These are phyloP conservation scores for Dioctria linearis DNA, from an alignment of 2,888 invertebrate genomes.

Conservation along the genomic window DNA sequence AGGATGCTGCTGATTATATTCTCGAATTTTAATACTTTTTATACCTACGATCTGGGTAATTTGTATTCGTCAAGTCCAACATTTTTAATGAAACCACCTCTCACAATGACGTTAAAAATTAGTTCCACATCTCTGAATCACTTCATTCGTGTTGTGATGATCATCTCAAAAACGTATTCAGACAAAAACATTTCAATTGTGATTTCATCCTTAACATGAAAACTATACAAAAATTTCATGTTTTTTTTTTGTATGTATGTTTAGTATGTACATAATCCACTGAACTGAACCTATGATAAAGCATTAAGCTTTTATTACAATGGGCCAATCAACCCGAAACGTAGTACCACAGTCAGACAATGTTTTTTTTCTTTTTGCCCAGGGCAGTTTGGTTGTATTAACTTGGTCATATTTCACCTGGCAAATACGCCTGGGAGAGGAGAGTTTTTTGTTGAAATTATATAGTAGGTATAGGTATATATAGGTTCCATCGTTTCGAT, in stretches of 20 bases:
- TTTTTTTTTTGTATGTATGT: neutral
- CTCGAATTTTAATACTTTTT: too few species aligned
- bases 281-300: neutral
- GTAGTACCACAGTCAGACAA: neutral
- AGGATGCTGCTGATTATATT: too few species aligned
- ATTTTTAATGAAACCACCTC: too few species aligned
- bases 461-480: neutral
- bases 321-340: constrained; percentile 30
- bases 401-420: constrained; percentile 44
- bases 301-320: constrained; percentile 39
- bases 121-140: too few species aligned
- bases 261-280: too few species aligned
- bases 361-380: neutral
- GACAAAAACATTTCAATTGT: neutral
- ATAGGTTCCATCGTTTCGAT: neutral
- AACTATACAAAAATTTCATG: neutral
- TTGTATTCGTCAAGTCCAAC: too few species aligned
- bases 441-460: constrained; percentile 3
- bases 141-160: too few species aligned
- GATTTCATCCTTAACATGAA: neutral
- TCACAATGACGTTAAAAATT: too few species aligned
- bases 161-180: too few species aligned
- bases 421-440: neutral
- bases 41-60: too few species aligned
- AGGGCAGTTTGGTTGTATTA: constrained; percentile 34